Conservation (phyloP, 2,113 vertebrate species). For the Amphilophus citrinellus region DNA sequence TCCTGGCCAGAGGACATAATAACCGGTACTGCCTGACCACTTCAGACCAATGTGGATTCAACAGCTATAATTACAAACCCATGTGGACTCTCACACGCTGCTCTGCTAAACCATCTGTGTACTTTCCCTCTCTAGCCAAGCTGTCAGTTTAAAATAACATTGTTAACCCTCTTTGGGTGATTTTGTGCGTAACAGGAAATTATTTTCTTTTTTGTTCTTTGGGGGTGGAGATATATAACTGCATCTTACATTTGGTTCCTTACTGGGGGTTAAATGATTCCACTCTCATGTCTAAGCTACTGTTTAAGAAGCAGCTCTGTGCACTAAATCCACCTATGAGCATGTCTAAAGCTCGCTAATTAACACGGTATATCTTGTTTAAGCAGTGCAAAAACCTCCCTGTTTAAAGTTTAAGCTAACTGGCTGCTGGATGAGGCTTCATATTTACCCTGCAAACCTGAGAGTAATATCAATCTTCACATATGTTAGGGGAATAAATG, state of each 20-base stretch:
- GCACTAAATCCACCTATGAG: background rate
- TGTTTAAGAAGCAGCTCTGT: background rate
- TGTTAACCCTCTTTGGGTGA: background rate
- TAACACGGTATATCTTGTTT: background rate
- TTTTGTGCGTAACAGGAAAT: background rate
- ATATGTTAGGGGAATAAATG: background rate
- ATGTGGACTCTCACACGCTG: conserved; percentile 13
- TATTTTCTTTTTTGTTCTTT: background rate
- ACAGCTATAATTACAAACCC: conserved; percentile 48
- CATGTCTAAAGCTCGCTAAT: background rate
- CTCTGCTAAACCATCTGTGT: conserved; percentile 49
- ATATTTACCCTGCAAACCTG: background rate
- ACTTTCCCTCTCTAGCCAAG: conserved; percentile 10
- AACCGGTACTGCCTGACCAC: conserved; percentile 67
- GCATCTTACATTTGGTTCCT: background rate
- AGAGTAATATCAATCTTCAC: background rate
- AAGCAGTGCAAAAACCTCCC: background rate
- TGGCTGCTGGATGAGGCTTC: background rate
- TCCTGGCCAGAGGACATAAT: conserved; percentile 85
- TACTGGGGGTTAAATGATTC: background rate
- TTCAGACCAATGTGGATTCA: conserved; percentile 31
- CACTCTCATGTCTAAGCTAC: background rate
- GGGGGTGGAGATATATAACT: background rate
- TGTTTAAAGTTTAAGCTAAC: background rate
- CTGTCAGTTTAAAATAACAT: conserved; percentile 20